Conservation (phyloP, 2,797 vertebrate species). For the Chelon auratus region DNA sequence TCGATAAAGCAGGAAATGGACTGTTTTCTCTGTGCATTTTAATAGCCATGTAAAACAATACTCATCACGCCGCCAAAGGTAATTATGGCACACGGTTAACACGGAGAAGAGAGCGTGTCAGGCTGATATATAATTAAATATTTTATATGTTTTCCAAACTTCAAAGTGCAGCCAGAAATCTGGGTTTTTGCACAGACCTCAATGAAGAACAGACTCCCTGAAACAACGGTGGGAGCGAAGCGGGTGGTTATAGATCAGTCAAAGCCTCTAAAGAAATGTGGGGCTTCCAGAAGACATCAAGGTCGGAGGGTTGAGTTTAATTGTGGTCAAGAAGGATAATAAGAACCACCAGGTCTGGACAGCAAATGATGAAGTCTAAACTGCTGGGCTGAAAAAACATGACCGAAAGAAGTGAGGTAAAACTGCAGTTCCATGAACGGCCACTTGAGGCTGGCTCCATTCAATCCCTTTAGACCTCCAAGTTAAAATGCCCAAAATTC, state of each 20-base stretch:
- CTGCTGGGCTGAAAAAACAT: too few species aligned
- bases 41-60: slow-evolving; percentile 51
- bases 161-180: slow-evolving; percentile 46
- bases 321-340: slow-evolving; percentile 33
- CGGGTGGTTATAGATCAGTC: slow-evolving; percentile 26
- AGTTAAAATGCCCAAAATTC: too few species aligned
- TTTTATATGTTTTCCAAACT: slow-evolving; percentile 48
- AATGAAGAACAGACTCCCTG: slow-evolving; percentile 56
- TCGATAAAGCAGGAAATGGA: slow-evolving; percentile 48
- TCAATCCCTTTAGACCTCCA: too few species aligned
- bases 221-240: slow-evolving; percentile 12
- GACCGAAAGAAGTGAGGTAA: too few species aligned
- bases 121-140: slow-evolving; percentile 41
- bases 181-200: slow-evolving; percentile 42
- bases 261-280: slow-evolving; percentile 14
- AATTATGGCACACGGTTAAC: slow-evolving; percentile 55
- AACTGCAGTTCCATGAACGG: too few species aligned
- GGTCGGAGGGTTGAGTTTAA: slow-evolving; percentile 36
- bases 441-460: too few species aligned
- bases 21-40: slow-evolving; percentile 35
- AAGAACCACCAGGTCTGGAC: slow-evolving; percentile 9
- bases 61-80: slow-evolving; percentile 36
- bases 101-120: slow-evolving; percentile 34
- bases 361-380: slow-evolving; percentile 7
- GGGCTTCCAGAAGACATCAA: slow-evolving; percentile 7